Conservation (phyloP, 2,797 vertebrate species). For the Austrolebias charrua region DNA sequence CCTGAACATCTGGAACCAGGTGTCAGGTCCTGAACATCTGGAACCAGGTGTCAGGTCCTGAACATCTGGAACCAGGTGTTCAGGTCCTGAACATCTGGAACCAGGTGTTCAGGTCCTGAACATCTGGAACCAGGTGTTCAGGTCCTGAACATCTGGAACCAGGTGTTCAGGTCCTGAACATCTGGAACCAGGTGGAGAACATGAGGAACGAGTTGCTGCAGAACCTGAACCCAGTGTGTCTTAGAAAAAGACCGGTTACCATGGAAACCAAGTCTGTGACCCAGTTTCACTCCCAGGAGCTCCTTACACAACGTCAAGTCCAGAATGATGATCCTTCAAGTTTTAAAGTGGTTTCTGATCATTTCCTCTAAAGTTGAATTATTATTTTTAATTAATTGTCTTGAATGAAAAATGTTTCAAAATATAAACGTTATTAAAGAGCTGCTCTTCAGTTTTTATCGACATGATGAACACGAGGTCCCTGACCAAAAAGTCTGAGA, state of each 20-base stretch:
- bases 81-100: neutral
- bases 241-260: neutral
- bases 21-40: neutral
- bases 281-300: conserved; percentile 37
- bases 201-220: neutral
- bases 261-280: conserved; percentile 52
- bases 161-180: neutral
- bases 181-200: neutral
- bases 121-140: neutral
- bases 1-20: neutral
- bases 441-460: too few species aligned
- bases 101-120: neutral
- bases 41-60: neutral
- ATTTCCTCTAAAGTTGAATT: too few species aligned
- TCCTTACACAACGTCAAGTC: conserved; percentile 33
- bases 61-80: neutral
- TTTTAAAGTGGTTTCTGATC: too few species aligned
- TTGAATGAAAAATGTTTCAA: too few species aligned
- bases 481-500: too few species aligned
- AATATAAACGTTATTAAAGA: too few species aligned
- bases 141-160: neutral
- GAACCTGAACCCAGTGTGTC: neutral
- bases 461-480: too few species aligned
- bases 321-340: too few species aligned
- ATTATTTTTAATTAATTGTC: too few species aligned